Evolutionary conservation across 2,888 invertebrate species (phyloP).

Genomic region (Shargacucullia verbasci): DNA sequence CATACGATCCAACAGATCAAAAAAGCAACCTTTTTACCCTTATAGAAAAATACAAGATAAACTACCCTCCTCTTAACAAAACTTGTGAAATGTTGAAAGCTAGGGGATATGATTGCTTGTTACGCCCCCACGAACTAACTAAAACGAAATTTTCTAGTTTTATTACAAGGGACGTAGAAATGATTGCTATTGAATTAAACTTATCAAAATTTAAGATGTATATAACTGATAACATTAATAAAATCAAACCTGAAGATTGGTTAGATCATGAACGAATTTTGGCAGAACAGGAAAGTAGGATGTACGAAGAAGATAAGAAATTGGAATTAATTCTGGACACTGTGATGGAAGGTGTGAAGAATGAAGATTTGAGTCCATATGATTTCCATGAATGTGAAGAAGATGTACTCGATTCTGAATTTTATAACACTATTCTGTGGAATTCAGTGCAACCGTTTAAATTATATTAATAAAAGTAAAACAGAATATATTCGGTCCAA

Average conservation of each 20-base stretch:
- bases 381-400: constrained; percentile 25
- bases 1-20: constrained; percentile 48
- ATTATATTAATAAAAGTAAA: no score
- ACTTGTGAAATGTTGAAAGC: constrained; percentile 25
- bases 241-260: constrained; percentile 48
- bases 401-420: constrained; percentile 11
- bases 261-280: constrained; percentile 12
- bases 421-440: constrained; percentile 6
- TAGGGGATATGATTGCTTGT: constrained; percentile 30
- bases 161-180: background rate
- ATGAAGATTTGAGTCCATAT: constrained; percentile 2
- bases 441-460: no score
- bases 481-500: no score
- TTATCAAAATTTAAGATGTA: background rate
- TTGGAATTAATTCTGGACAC: constrained; percentile 53
- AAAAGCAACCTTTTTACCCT: constrained; percentile 60
- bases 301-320: constrained; percentile 41
- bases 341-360: constrained; percentile 21
- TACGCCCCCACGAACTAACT: constrained; percentile 31
- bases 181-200: background rate
- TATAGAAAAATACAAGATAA: constrained; percentile 59
- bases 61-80: constrained; percentile 8
- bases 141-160: constrained; percentile 21
- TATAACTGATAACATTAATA: constrained; percentile 23
- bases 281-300: constrained; percentile 21